Base-by-base conservation (phyloP, 2,797 vertebrate genomes). In the Anguilla megastoma region DNA sequence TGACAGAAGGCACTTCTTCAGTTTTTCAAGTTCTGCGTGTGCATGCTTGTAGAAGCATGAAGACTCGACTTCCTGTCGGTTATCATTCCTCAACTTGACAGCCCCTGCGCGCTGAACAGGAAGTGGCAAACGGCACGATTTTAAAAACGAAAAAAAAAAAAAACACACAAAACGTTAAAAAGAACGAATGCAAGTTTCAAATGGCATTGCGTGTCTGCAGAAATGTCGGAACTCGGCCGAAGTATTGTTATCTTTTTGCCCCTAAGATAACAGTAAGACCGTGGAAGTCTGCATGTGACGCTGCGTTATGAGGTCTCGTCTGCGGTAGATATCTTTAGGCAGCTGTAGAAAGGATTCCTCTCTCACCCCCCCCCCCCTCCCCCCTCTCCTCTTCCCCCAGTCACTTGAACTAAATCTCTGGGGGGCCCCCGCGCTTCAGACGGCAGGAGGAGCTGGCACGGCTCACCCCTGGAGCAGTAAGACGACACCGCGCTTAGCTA, bases 401-500 rank as follows among this genome's bases (percentile, higher is more conserved):
- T 87, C 92, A 90, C 58, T 90, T 0, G 89, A 89, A 89, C 91
- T 74, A 50, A 66, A 80, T 79, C 76, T 52, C 45, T 89, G 92
- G 91, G 91, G 91, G 93, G 91, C 92, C 93, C 86, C 90, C 84
- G 58, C 3, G 63, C 63, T 86, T 36, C 36, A 87, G 86, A 87
- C 60, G 66, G 90, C 92, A 92, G 92, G 91, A 93, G 93, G 93
- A 93, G 91, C 89, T 94, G 94, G 91, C 91, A 92, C 91, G 89
- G 91, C 76, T 90, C 90, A 82, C 90, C 92, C 92, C 91, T 89
- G 27, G 86, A 92, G 91, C 93, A 88, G 94, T 94, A 94, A 95
- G 95, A 93, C 93, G 93, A 94, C 93, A 94, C 92, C 93, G 89
- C 93, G 92, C 93, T 92, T 91, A 93, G 93, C 92, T 91, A 91